Percentiles rank a stretch among this genome's conserved stretches.
Evolutionary conservation across 1,140 invertebrate species (phyloP).

Genomic region (Acromyrmex charruanus): DNA sequence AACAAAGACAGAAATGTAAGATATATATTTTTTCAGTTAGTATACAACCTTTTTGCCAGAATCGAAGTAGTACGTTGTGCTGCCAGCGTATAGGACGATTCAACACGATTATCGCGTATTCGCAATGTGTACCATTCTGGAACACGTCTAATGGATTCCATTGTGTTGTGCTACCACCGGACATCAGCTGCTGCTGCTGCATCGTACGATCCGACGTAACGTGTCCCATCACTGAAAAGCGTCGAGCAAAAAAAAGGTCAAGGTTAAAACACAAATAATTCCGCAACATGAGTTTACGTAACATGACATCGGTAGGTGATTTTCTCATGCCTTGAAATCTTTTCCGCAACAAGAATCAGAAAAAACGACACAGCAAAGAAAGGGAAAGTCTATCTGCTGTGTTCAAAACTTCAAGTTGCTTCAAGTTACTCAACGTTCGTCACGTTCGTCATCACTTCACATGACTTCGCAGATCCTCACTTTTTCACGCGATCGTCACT

Average conservation of each 20-base stretch:
- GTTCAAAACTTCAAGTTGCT: too few relatives aligned
- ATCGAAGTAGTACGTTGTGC: slow-evolving; percentile 80
- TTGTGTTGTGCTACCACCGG: slow-evolving; percentile 2
- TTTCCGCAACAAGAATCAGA: background rate
- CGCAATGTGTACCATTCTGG: slow-evolving; percentile 43
- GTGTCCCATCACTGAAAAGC: slow-evolving; percentile 45
- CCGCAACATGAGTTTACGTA: background rate
- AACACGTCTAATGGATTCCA: slow-evolving; percentile 78
- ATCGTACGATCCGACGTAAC: slow-evolving; percentile 38
- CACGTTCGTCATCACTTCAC: too few relatives aligned
- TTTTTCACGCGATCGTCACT: too few relatives aligned
- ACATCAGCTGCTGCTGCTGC: slow-evolving; percentile 46
- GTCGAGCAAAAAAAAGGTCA: background rate
- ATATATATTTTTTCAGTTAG: background rate
- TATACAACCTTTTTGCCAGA: slow-evolving; percentile 86
- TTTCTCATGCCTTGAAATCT: too few relatives aligned
- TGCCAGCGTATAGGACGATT: slow-evolving; percentile 85
- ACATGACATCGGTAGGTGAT: background rate
- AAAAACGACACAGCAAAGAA: background rate
- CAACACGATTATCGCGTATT: slow-evolving; percentile 86
- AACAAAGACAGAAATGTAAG: too few relatives aligned
- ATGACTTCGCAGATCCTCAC: too few relatives aligned
- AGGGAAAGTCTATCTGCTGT: too few relatives aligned
- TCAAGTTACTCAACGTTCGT: too few relatives aligned
- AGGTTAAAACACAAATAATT: background rate